These are phyloP conservation scores for Heteromurus nitidus DNA, from an alignment of 2,888 invertebrate species.

Conservation along the genomic window DNA sequence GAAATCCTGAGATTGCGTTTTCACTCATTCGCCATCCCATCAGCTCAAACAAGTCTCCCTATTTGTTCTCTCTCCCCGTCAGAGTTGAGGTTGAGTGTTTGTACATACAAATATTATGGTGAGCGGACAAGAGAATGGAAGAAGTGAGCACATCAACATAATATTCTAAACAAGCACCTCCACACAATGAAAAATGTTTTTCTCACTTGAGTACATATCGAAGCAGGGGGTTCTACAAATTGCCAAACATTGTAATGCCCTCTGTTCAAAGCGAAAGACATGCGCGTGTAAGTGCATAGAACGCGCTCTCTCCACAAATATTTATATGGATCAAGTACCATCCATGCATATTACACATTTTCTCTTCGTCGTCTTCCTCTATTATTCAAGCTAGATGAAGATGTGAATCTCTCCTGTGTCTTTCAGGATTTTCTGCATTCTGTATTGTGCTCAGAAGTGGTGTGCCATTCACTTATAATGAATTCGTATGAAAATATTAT, in stretches of 20 bases:
- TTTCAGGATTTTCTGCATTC: too few relatives aligned
- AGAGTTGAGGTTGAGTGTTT: not conserved
- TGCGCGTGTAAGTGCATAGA: too few relatives aligned
- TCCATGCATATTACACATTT: not conserved
- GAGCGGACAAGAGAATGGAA: not conserved
- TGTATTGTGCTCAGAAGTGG: too few relatives aligned
- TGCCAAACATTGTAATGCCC: slow-evolving; percentile 5
- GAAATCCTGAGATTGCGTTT: slow-evolving; percentile 22
- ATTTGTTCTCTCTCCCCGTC: not conserved
- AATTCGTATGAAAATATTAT: not conserved
- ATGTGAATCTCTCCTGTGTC: too few relatives aligned
- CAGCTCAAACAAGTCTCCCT: not conserved
- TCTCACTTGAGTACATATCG: slow-evolving; percentile 9
- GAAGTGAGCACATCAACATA: not conserved
- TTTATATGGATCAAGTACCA: slow-evolving; percentile 9
- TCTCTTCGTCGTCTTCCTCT: too few relatives aligned
- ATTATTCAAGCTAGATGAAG: too few relatives aligned
- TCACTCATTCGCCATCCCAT: not conserved
- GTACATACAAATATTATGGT: not conserved
- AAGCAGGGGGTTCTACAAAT: slow-evolving; percentile 33
- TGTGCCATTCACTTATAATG: not conserved
- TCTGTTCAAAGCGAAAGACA: not conserved
- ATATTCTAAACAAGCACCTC: slow-evolving; percentile 60
- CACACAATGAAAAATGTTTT: slow-evolving; percentile 54
- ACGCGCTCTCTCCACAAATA: slow-evolving; percentile 15